Conservation (phyloP, 2,113 vertebrate genomes). For the Odontesthes bonariensis region DNA sequence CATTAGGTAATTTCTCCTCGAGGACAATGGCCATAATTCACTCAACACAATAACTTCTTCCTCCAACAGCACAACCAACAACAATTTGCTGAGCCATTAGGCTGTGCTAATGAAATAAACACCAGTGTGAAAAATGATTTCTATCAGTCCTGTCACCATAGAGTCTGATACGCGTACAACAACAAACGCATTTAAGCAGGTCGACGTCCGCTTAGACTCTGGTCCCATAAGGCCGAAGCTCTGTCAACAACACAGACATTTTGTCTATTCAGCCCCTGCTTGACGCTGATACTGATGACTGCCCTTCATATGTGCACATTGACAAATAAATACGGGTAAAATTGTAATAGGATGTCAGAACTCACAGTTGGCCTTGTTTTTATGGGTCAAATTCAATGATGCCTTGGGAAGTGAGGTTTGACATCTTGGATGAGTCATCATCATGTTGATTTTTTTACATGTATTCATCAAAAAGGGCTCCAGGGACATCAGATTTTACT, state of each 20-base stretch:
- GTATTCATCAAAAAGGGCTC: slow-evolving; percentile 7
- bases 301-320: slow-evolving; percentile 17
- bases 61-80: slow-evolving; percentile 61
- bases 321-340: not conserved
- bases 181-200: slow-evolving; percentile 68
- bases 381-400: slow-evolving; percentile 5
- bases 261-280: slow-evolving; percentile 22
- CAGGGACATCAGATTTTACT: not conserved
- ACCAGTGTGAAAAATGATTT: slow-evolving; percentile 75
- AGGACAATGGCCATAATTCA: slow-evolving; percentile 60
- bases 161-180: slow-evolving; percentile 70
- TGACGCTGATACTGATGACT: slow-evolving; percentile 28
- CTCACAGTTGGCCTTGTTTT: not conserved
- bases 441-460: not conserved
- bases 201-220: slow-evolving; percentile 58
- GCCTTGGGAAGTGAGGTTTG: not conserved
- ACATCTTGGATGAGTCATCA: slow-evolving; percentile 29
- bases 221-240: slow-evolving; percentile 42
- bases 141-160: slow-evolving; percentile 72
- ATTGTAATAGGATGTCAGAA: not conserved
- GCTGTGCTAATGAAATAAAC: slow-evolving; percentile 79
- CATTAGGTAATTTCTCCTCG: slow-evolving; percentile 57
- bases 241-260: slow-evolving; percentile 51
- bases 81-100: slow-evolving; percentile 74
- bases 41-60: slow-evolving; percentile 68